Evolutionary conservation across 1,140 invertebrate species (phyloP).

Genomic region (Lordiphosa stackelbergi): DNA sequence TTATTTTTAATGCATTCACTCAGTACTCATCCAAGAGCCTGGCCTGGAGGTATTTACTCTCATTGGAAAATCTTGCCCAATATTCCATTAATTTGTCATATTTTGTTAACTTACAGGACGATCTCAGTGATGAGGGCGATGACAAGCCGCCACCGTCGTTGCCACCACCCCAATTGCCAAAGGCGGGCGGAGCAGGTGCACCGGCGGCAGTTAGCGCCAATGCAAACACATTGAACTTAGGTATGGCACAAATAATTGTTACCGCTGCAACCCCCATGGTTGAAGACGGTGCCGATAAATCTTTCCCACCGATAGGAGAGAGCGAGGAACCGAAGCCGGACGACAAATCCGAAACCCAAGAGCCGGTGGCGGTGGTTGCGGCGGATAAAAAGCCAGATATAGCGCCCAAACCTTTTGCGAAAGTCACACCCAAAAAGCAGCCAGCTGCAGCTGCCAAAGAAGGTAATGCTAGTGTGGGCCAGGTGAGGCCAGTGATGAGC

Average conservation of each 20-base stretch:
- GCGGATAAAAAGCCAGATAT: conserved; percentile 65
- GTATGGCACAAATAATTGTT: conserved; percentile 91
- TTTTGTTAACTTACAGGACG: conserved; percentile 49
- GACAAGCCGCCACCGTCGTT: conserved; percentile 69
- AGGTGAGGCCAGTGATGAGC: conserved; percentile 31
- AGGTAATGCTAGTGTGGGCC: conserved; percentile 44
- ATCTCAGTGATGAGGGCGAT: conserved; percentile 60
- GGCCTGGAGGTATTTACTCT: conserved; percentile 53
- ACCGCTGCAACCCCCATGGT: conserved; percentile 92
- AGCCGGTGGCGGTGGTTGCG: conserved; percentile 15
- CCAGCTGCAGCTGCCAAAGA: conserved; percentile 34
- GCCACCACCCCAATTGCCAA: conserved; percentile 59
- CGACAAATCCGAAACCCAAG: conserved; percentile 28
- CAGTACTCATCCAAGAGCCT: conserved; percentile 76
- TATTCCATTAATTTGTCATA: not conserved
- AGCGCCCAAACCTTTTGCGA: conserved; percentile 72
- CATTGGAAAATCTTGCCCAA: not conserved
- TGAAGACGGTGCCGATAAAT: conserved; percentile 82
- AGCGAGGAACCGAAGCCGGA: conserved; percentile 33
- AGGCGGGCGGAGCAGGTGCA: conserved; percentile 58
- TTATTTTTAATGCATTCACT: conserved; percentile 64
- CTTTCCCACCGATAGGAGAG: conserved; percentile 76
- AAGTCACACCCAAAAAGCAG: conserved; percentile 75
- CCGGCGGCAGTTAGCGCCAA: conserved; percentile 74
- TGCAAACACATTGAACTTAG: conserved; percentile 78